Evolutionary conservation across 2,888 invertebrate genomes (phyloP), one percentile per base, ranked within the genome.

Genomic region (Cosmopolites sordidus): DNA sequence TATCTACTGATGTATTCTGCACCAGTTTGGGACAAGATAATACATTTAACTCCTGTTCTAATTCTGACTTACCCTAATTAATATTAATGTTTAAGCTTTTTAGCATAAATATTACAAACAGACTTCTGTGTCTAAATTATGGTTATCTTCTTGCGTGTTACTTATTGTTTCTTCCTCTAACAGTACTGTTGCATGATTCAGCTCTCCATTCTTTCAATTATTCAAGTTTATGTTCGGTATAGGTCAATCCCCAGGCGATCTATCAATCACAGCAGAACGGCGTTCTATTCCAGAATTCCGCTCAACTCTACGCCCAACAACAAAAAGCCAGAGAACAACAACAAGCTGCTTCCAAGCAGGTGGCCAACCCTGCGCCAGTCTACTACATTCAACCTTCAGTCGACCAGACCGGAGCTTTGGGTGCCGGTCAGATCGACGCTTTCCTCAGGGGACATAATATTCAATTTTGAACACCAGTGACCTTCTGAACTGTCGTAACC

Each of bases 391-490:
- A 82, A 27, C 81, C 80, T 0, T 59, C 64, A 9, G 52, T 54
- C 12, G 63, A 62, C 33, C 74, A 76, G 45, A 60, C 63, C 4
- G 58, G 52, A 2, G 63, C 64, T 4, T 50, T 65, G 44, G 81
- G 84, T 39, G 77, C 80, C 33, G 86, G 88, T 4, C 89, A 88
- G 70, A 87, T 90, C 65, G 89, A 89, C 69, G 85, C 87, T 51
- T 90, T 89, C 75, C 79, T 90, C 57, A 79, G 88, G 72, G 86
- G 86, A 51, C 83, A 83, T 70, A 82, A 82, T 69, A 81, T 83
- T 66, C 81, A 82, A 69, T 81, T 79, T 71, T 83, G 81, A 76
- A 50, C 9, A 16, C 16, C 12, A 11, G 12, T 33, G 11, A 33
- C 33, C 63, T 56, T 65, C 61, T 63, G 54, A 55, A 59, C 51